Evolutionary conservation across 1,140 invertebrate species (phyloP).

Genomic region (Metaphire vulgaris): DNA sequence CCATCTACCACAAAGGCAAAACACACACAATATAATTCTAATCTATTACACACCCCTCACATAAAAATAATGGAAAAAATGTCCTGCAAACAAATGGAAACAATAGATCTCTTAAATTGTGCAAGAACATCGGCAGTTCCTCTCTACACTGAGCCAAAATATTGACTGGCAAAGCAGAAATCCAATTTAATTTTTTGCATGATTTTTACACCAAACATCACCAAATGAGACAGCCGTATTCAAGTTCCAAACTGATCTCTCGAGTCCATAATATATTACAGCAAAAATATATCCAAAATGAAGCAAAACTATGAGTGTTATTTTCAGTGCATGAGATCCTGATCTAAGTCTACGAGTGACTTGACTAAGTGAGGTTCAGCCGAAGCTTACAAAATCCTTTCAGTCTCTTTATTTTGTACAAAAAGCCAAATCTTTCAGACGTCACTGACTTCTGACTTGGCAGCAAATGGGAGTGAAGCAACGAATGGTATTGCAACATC

Average conservation of each 20-base stretch:
- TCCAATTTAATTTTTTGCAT: too few relatives aligned
- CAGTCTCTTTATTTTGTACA: background rate
- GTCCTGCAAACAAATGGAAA: background rate
- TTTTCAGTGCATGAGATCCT: conserved; percentile 2
- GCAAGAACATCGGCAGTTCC: too few relatives aligned
- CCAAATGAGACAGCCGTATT: too few relatives aligned
- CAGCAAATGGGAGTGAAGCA: background rate
- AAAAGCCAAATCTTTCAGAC: background rate
- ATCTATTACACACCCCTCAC: background rate
- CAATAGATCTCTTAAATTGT: too few relatives aligned
- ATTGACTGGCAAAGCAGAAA: too few relatives aligned
- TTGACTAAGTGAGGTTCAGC: background rate
- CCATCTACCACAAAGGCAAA: too few relatives aligned
- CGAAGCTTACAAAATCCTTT: background rate
- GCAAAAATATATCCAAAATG: background rate
- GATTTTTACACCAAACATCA: too few relatives aligned
- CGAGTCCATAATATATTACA: conserved; percentile 3
- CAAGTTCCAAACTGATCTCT: background rate
- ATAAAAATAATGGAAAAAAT: background rate
- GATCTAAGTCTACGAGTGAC: background rate
- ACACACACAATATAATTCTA: too few relatives aligned
- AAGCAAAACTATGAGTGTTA: conserved; percentile 1
- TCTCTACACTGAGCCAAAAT: too few relatives aligned
- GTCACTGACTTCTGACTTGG: background rate
- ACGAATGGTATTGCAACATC: background rate